Evolutionary conservation across 2,888 invertebrate species (phyloP).

Genomic region (Lasioglossum leucozonium): DNA sequence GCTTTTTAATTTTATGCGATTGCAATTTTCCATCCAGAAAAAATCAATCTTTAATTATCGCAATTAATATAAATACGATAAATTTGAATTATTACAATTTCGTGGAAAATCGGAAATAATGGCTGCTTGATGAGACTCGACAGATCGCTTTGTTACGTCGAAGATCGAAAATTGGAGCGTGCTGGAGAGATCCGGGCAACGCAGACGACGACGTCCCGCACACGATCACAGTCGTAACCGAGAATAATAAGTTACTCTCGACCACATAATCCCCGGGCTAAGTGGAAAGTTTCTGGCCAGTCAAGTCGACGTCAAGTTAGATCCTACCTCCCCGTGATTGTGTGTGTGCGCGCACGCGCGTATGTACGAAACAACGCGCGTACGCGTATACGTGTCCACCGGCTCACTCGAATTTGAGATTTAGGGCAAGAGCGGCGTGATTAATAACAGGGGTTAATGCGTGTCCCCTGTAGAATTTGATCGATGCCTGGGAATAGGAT

Average conservation of each 20-base stretch:
- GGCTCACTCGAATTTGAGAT: slow-evolving; percentile 44
- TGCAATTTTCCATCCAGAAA: too few species aligned
- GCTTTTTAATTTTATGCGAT: too few species aligned
- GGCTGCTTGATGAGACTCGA: background rate
- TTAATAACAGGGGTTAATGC: slow-evolving; percentile 53
- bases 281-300: slow-evolving; percentile 54
- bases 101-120: too few species aligned
- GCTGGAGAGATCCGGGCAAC: background rate
- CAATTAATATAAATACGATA: too few species aligned
- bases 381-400: background rate
- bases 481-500: slow-evolving; percentile 37
- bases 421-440: slow-evolving; percentile 38
- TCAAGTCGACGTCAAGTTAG: slow-evolving; percentile 25
- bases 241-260: slow-evolving; percentile 44
- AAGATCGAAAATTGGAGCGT: background rate
- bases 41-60: too few species aligned
- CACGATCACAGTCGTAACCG: slow-evolving; percentile 19
- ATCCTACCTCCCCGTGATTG: background rate
- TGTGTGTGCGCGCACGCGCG: background rate
- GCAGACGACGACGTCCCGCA: slow-evolving; percentile 15
- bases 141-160: background rate
- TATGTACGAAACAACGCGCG: background rate
- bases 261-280: slow-evolving; percentile 31
- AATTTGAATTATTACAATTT: background rate
- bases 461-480: slow-evolving; percentile 36